Conservation (phyloP, 1,140 invertebrate genomes). For the Musca vetustissima region DNA sequence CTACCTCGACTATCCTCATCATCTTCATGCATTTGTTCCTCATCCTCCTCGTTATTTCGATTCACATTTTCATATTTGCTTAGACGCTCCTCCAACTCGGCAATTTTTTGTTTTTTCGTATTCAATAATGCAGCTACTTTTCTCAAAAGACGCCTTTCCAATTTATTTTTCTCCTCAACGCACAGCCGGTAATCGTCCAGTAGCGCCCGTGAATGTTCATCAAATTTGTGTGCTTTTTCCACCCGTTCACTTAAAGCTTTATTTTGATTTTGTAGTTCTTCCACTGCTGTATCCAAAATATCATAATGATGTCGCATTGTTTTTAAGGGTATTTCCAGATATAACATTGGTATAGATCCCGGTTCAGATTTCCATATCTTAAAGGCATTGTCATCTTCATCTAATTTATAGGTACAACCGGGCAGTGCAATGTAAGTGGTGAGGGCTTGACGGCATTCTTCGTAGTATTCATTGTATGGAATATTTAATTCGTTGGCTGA, state of each 20-base stretch:
- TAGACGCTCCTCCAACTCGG: conserved; percentile 6
- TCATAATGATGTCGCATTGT: neutral
- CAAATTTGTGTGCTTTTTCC: conserved; percentile 11
- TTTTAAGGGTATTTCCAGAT: conserved; percentile 1
- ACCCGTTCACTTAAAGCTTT: neutral
- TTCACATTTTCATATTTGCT: conserved; percentile 7
- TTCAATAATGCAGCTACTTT: conserved; percentile 18
- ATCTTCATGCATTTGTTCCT: neutral
- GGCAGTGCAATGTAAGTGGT: neutral
- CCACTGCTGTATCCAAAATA: conserved; percentile 13
- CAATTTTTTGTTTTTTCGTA: conserved; percentile 18
- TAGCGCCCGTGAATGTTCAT: conserved; percentile 1
- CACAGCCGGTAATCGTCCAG: neutral
- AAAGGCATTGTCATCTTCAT: neutral
- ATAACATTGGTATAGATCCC: neutral
- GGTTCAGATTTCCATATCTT: conserved; percentile 6
- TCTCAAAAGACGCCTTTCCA: conserved; percentile 12
- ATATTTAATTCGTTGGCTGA: conserved; percentile 6
- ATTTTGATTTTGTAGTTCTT: neutral
- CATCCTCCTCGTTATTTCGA: neutral
- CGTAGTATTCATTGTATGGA: conserved; percentile 3
- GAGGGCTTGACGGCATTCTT: neutral
- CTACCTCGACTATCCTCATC: neutral
- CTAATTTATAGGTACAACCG: conserved; percentile 8
- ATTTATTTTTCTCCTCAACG: conserved; percentile 17